phyloP scores from a whole-genome alignment of 2,797 vertebrate species.

The Thripadectes ignobilis region DNA sequence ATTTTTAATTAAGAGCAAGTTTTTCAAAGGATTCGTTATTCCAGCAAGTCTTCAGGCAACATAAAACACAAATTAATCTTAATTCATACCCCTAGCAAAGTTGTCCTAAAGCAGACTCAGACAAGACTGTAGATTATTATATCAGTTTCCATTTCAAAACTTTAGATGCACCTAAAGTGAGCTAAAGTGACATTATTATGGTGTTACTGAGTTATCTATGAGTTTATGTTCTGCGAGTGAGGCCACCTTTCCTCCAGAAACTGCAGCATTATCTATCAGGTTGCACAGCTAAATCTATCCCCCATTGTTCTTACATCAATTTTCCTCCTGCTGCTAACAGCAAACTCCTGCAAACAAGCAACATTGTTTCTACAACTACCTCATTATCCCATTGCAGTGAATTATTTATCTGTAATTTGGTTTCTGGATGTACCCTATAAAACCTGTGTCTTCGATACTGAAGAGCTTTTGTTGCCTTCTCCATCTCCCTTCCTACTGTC shows the following conservation, averaged over 20 bases:
- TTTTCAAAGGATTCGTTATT: background rate
- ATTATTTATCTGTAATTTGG: background rate
- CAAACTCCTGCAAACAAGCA: background rate
- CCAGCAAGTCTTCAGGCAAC: background rate
- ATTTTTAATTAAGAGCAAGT: background rate
- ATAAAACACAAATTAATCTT: background rate
- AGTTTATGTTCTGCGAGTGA: background rate
- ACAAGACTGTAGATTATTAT: background rate
- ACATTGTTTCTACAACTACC: background rate
- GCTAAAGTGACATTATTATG: background rate
- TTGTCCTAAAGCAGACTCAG: background rate
- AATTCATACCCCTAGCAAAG: background rate
- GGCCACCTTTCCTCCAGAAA: background rate
- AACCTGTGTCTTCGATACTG: background rate
- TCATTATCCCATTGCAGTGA: background rate
- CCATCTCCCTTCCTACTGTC: background rate
- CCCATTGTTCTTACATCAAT: background rate
- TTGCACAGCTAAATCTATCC: background rate
- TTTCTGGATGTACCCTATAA: background rate
- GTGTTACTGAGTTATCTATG: background rate
- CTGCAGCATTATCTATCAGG: background rate
- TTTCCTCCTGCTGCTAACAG: background rate
- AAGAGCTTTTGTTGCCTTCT: background rate
- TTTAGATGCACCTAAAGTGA: background rate
- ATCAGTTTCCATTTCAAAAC: background rate